Percentiles rank a stretch among this genome's conserved stretches.
Conservation (phyloP, 2,888 invertebrate genomes). For the Steromphala cineraria region DNA sequence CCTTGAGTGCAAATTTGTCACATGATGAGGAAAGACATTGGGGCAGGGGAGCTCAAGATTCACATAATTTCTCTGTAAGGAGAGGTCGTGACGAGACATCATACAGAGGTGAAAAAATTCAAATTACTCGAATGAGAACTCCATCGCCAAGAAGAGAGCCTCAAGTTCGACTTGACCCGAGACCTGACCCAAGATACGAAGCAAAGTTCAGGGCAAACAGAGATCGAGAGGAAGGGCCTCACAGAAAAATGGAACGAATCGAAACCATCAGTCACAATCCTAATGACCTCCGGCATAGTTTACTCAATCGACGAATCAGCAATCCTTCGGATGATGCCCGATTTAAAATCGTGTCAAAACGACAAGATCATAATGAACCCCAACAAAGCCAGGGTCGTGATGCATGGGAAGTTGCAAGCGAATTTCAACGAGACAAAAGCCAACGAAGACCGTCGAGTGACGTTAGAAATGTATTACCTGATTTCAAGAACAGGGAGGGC, state of each 20-base stretch:
- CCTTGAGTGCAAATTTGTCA: not conserved
- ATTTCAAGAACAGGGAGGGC: conserved; percentile 50
- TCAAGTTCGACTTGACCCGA: conserved; percentile 38
- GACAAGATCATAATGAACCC: not conserved
- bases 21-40: not conserved
- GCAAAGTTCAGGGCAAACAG: conserved; percentile 38
- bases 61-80: too few relatives aligned
- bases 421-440: conserved; percentile 9
- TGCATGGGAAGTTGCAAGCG: not conserved
- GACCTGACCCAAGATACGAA: conserved; percentile 55
- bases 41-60: not conserved
- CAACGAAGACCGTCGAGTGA: not conserved
- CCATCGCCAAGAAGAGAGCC: not conserved
- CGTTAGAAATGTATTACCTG: conserved; percentile 32
- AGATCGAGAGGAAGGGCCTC: conserved; percentile 19
- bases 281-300: conserved; percentile 55
- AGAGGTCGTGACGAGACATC: not conserved
- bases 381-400: not conserved
- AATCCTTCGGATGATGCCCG: not conserved
- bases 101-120: not conserved
- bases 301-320: conserved; percentile 37
- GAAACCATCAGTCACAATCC: conserved; percentile 47
- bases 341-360: not conserved
- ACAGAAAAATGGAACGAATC: conserved; percentile 34
- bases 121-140: not conserved